Conservation (phyloP, 2,113 vertebrate genomes). For the Tyto alba region DNA sequence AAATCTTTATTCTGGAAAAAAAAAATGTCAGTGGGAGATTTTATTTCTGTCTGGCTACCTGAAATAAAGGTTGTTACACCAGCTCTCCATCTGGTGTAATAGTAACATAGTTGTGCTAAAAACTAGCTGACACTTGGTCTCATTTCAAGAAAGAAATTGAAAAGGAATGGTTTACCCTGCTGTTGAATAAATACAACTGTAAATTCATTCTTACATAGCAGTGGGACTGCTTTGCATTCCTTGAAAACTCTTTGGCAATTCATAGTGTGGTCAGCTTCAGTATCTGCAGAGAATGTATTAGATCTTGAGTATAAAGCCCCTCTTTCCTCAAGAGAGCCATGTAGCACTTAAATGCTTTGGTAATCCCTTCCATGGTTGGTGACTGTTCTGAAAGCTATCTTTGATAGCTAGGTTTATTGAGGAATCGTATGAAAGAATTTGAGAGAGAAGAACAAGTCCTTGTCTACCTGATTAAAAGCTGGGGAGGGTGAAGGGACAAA, state of each 20-base stretch:
- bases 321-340: neutral
- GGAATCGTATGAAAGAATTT: neutral
- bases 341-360: neutral
- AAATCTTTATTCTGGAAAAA: neutral
- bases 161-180: neutral
- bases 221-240: neutral
- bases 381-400: neutral
- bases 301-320: neutral
- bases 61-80: neutral
- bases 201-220: neutral
- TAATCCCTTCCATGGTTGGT: neutral
- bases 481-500: neutral
- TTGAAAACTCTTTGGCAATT: neutral
- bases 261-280: neutral
- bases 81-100: neutral
- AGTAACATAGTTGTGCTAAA: neutral
- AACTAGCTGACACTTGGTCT: neutral
- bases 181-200: slow-evolving; percentile 2
- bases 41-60: neutral
- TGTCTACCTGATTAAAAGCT: neutral
- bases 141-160: neutral
- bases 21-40: neutral
- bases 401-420: neutral
- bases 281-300: neutral
- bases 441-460: neutral